Evolutionary conservation across 2,888 invertebrate genomes (phyloP), one percentile per base, ranked within the genome.

Genomic region (Thereva unica): DNA sequence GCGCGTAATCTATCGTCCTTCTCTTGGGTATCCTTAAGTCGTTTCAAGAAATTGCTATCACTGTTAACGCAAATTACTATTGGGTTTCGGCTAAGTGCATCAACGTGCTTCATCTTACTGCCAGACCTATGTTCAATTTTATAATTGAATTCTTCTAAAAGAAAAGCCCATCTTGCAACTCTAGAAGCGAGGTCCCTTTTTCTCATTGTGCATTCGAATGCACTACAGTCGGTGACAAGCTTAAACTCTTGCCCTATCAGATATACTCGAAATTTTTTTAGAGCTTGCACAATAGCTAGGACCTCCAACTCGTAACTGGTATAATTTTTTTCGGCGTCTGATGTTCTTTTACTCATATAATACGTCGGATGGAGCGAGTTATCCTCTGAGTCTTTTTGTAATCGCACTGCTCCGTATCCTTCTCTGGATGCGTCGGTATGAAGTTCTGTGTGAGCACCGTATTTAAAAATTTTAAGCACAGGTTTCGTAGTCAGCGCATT

Each of bases 281-380:
- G 5, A 1, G 56, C 34, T 35, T 66, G 49, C 2, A 68, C 53
- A 4, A 68, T 57, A 3, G 65, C 69, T 52, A 63, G 40, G 0
- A 64, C 65, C 54, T 69, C 69, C 4, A 68, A 4, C 50, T 64
- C 55, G 4, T 68, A 70, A 12, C 49, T 63, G 1, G 52, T 49
- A 23, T 67, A 64, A 7, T 73, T 74, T 44, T 71, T 69, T 69
- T 78, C 75, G 5, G 75, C 72, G 4, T 70, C 68, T 0, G 74
- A 40, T 0, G 76, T 76, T 66, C 76, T 76, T 10, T 70, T 70
- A 38, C 76, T 23, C 23, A 23, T 23, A 23, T 23, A 23, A 2
- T 23, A 23, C 23, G 23, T 23, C 23, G 23, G 23, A 23, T 23
- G 23, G 23, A 23, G 23, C 23, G 23, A 23, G 23, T 23, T 23